Evolutionary conservation across 2,113 vertebrate species (phyloP).

Genomic region (Zosterops borbonicus): DNA sequence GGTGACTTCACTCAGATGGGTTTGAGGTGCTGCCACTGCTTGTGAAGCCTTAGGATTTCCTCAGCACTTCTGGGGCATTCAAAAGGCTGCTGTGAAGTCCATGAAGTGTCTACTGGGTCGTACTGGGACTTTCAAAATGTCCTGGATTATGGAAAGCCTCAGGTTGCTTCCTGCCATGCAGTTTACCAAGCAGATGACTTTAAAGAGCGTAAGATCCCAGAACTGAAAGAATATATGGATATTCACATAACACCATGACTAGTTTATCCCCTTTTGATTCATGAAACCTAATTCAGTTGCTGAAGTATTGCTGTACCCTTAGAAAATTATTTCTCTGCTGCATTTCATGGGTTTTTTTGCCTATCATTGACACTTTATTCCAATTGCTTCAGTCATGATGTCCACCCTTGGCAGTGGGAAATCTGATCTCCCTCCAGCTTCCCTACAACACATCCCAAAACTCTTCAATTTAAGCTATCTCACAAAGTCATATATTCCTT

Average conservation of each 20-base stretch:
- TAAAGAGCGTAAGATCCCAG: not conserved
- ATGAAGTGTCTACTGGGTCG: not conserved
- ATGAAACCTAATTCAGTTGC: not conserved
- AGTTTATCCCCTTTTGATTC: not conserved
- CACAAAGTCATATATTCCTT: not conserved
- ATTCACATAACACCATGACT: not conserved
- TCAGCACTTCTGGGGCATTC: no score
- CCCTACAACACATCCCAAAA: not conserved
- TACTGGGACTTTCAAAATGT: not conserved
- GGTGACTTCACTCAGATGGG: not conserved
- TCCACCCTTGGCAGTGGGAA: not conserved
- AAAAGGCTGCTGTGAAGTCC: not conserved
- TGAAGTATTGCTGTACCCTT: not conserved
- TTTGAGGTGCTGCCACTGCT: rapidly evolving
- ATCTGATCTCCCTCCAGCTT: not conserved
- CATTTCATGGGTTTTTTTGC: not conserved
- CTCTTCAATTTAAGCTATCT: not conserved
- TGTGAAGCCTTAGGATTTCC: rapidly evolving
- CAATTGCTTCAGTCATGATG: not conserved
- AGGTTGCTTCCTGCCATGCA: rapidly evolving
- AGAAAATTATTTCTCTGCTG: not conserved
- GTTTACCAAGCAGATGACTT: not conserved
- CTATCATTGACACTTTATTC: not conserved
- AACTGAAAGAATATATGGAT: not conserved
- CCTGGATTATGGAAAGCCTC: not conserved